Evolutionary conservation across 2,797 vertebrate species (phyloP), one percentile per base, ranked within the genome.

Genomic region (Aselliscus stoliczkanus): DNA sequence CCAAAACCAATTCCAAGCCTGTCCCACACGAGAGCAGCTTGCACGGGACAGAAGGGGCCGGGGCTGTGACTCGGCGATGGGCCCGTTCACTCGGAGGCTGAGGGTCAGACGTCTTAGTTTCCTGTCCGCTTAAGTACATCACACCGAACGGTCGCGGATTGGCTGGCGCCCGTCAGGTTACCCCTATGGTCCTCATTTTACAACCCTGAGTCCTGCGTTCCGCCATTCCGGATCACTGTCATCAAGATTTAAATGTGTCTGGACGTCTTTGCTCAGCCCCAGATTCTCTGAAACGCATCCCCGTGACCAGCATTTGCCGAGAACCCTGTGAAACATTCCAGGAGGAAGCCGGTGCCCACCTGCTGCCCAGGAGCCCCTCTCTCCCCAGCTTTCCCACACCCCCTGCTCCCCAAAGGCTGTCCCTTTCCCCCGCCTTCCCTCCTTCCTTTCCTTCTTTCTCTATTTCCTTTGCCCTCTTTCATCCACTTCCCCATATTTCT

Each of bases 21-120:
- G 0, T 0, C 56, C 25, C 15, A 0, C 0, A 0, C 0, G 5
- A 5, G 10, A 52, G n/a, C 27, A 5, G 29, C 9, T 23, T 7
- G 5, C 31, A 2, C 3, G 29, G 34, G 8, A 9, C 17, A 3
- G 4, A 29, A 17, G 13, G 4, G 0, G 39, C 0, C 34, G 0
- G 23, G 34, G 37, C 39, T 0, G 5, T 2, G 20, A 39, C 42
- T 60, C 14, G 2, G 58, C 25, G 54, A 2, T n/a, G 42, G 62
- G 62, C 2, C 31, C 44, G 0, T 7, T 1, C 25, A 15, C 47
- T 3, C 4, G 1, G 0, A 56, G 29, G 27, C n/a, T 0, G 1
- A 12, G 31, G 6, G 3, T 6, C 54, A 1, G 25, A 1, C 7
- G 3, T 25, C 7, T 18, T 34, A 0, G 1, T 11, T n/a, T 37